A percentile compares a stretch with the other conserved stretches of the same genome.
Conservation (phyloP, 2,888 invertebrate species). For the Hyppa rectilinea region DNA sequence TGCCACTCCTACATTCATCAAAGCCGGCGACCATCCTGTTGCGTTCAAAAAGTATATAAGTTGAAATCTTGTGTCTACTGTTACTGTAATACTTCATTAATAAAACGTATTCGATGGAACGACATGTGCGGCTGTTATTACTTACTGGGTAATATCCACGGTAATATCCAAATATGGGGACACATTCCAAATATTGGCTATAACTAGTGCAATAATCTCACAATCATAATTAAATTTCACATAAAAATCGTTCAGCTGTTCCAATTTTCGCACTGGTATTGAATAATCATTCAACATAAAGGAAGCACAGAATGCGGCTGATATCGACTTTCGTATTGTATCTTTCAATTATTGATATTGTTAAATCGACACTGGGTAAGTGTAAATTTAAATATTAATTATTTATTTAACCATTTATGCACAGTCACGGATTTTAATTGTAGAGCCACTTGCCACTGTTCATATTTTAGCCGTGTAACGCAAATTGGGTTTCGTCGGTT, state of each 20-base stretch:
- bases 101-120: constrained; percentile 6
- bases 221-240: constrained; percentile 52
- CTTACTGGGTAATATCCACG: no score
- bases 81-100: background rate
- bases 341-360: constrained; percentile 33
- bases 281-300: constrained; percentile 6
- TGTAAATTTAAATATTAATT: background rate
- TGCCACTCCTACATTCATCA: constrained; percentile 73
- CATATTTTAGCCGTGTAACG: no score
- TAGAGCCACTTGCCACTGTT: no score
- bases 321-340: constrained; percentile 33
- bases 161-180: background rate
- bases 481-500: no score
- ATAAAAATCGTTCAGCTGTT: constrained; percentile 30
- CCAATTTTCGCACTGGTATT: constrained; percentile 32
- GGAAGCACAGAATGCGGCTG: constrained; percentile 39
- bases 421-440: no score
- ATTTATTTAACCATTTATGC: no score
- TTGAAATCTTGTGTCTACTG: background rate
- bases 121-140: no score
- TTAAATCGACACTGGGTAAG: constrained; percentile 49
- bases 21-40: constrained; percentile 9
- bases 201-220: constrained; percentile 27
- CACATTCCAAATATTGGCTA: background rate
- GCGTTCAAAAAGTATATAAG: constrained; percentile 3